Evolutionary conservation across 2,113 vertebrate genomes (phyloP), one percentile per base, ranked within the genome.

Genomic region (Cavia porcellus): DNA sequence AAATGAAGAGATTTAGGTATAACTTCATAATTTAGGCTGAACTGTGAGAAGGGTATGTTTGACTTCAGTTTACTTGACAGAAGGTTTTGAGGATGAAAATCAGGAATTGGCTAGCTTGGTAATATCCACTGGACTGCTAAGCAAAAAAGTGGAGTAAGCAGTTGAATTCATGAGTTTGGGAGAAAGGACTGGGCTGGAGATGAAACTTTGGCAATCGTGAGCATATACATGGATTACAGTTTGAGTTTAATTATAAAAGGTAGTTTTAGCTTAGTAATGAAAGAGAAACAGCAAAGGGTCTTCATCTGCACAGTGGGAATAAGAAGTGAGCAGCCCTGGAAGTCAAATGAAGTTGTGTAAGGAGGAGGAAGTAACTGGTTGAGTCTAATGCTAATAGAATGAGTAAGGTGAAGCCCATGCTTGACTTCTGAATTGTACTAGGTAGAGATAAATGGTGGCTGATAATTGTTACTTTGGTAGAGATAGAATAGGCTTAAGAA

Each of bases 161-260:
- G 75, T 96, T 47, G 24, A 94, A 62, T 90, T 25, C 57, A 22
- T 77, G 89, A 81, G 24, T 84, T 94, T 96, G 62, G 10, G 30
- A 86, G 22, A 70, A 20, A 81, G 2, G 22, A 72, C 14, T 47
- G 15, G 9, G 30, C 30, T 57, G 22, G 66, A 82, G 52, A 59
- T 59, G 61, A 22, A 93, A 72, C 66, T 35, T 80, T 57, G 89
- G 35, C 9, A 64, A 6, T 72, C 59, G 12, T 38, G 62, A 52
- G 5, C 20, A 55, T 62, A 42, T 59, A 22, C 7, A 14, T 68
- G 72, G 45, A 52, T 88, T 61, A 22, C 2, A 35, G 30, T 92
- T 50, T 82, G 38, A 28, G 5, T 74, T 25, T 32, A 62, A 20
- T 24, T 88, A 10, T 62, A 17, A 79, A 50, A 32, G 28, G 75